phyloP scores from a whole-genome alignment of 2,113 vertebrate species.

The Ramphastos sulfuratus region DNA sequence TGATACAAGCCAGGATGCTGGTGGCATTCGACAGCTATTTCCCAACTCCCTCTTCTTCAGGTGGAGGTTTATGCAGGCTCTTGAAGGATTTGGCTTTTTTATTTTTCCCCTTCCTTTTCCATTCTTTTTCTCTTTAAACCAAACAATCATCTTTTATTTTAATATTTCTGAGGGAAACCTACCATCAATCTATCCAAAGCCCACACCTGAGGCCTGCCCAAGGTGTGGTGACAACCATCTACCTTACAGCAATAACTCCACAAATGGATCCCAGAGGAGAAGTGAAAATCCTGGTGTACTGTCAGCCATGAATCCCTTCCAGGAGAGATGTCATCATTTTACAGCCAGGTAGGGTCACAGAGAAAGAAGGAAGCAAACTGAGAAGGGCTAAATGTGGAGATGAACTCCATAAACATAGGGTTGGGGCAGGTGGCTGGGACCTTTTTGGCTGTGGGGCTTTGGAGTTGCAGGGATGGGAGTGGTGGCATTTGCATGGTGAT shows the following conservation, averaged over 20 bases:
- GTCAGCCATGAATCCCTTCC: fast-evolving
- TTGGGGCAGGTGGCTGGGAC: fast-evolving
- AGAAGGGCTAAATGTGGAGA: not conserved
- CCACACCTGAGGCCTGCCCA: not conserved
- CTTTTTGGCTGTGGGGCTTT: not conserved
- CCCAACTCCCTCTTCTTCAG: not conserved
- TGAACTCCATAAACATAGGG: fast-evolving
- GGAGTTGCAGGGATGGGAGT: not conserved
- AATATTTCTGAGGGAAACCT: conserved; percentile 10
- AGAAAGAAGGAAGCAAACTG: not conserved
- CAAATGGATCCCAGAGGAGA: not conserved
- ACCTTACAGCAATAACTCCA: not conserved
- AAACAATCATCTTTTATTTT: not conserved
- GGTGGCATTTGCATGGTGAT: fast-evolving
- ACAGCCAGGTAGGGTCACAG: not conserved
- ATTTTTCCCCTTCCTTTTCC: not conserved
- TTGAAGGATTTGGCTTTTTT: not conserved
- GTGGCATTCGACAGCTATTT: not conserved
- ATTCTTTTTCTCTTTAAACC: not conserved
- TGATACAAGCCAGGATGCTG: no score
- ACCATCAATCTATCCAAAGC: not conserved
- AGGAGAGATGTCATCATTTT: fast-evolving
- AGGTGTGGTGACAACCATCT: not conserved
- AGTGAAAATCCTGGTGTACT: not conserved
- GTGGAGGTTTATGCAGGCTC: not conserved